phyloP scores from a whole-genome alignment of 2,113 vertebrate genomes.

The Gnathonemus echidnorhynchus region DNA sequence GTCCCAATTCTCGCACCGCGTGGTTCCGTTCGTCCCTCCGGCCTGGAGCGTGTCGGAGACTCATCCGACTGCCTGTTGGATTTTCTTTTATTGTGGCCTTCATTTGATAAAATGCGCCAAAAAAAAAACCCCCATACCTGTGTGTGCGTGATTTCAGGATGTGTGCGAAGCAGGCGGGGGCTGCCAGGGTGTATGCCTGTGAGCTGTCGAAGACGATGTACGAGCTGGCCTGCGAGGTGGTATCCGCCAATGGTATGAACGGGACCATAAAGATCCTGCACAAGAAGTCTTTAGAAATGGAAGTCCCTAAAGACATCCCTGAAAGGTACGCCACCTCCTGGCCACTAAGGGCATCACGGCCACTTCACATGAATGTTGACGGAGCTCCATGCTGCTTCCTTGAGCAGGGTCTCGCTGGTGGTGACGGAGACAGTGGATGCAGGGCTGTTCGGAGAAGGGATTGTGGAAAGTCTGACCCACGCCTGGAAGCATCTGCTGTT shows the following conservation, averaged over 20 bases:
- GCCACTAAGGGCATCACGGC: background rate
- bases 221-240: constrained; percentile 81
- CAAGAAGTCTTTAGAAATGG: constrained; percentile 87
- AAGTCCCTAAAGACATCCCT: constrained; percentile 83
- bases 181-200: constrained; percentile 78
- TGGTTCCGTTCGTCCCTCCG: background rate
- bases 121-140: background rate
- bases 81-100: background rate
- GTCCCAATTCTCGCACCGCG: background rate
- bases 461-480: constrained; percentile 93
- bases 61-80: background rate
- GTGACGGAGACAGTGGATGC: constrained; percentile 98
- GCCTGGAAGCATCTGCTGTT: constrained; percentile 93
- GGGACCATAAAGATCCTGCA: constrained; percentile 77
- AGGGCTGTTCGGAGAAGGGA: constrained; percentile 94
- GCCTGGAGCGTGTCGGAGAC: background rate
- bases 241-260: constrained; percentile 81
- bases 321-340: constrained; percentile 59
- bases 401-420: constrained; percentile 83
- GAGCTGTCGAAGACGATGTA: constrained; percentile 97
- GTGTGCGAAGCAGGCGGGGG: constrained; percentile 89
- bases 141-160: constrained; percentile 61
- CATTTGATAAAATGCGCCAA: background rate
- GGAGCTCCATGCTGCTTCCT: background rate
- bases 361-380: background rate